Evolutionary conservation across 2,888 invertebrate genomes (phyloP), one percentile per base, ranked within the genome.

Genomic region (Ormyrus labotus): DNA sequence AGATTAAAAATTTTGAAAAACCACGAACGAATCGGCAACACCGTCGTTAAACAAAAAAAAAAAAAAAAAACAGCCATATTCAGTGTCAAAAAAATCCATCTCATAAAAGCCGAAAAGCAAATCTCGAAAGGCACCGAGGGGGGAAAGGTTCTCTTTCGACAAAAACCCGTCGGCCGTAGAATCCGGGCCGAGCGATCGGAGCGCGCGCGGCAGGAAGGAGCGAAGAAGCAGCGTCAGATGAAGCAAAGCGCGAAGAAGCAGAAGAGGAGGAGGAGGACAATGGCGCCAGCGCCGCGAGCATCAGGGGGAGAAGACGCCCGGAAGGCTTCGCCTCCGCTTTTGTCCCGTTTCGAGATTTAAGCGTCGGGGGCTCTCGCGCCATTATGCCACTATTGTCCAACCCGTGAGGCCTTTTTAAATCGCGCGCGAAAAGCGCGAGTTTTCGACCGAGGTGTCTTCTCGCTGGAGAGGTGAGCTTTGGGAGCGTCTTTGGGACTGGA

Each of bases 351-450:
- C 60, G 13, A 13, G 72, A 63, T 63, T 53, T 53, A 53, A 63
- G 63, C 63, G 5, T 55, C 19, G 45, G 7, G 11, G 34, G 34
- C 34, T 34, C 34, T 47, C 57, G 47, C 58, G 75, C 76, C 63
- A 76, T 76, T 76, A 76, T 53, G 47, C 53, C 19, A 47, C 76
- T 76, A 76, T 76, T 76, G 76, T 76, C 47, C 55, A 47, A 19
- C 34, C 34, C 4, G 34, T 13, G 13, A 13, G 13, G 34, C 34
- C 4, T 34, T 34, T 34, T 34, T 34, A 34, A 34, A 34, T 34
- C 34, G 34, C 34, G 34, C 34, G 34, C 34, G 34, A 4, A 34
- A 34, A 34, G 34, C 34, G 34, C 34, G 34, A 34, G 34, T 34
- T 34, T 34, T 34, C 34, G 34, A 34, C 4, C 34, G 34, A 34